phyloP scores from a whole-genome alignment of 2,888 invertebrate species.

The Lasioglossum malachurum region DNA sequence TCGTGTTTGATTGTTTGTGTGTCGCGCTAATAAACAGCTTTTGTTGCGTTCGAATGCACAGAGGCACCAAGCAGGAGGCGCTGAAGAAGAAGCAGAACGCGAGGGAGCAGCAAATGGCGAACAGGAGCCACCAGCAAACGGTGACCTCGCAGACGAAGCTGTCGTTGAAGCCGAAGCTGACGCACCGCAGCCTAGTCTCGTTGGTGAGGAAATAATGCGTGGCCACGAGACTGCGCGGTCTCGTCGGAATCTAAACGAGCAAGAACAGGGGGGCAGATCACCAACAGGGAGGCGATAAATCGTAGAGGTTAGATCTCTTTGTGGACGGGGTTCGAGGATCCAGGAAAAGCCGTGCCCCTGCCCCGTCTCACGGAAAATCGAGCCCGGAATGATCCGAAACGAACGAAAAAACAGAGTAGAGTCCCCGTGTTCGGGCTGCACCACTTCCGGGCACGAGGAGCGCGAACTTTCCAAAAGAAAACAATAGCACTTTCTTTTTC shows the following conservation, averaged over 20 bases:
- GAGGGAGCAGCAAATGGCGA: slow-evolving; percentile 69
- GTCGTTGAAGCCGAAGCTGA: slow-evolving; percentile 69
- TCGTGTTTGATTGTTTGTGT: too few relatives aligned
- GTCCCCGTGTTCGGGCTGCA: background rate
- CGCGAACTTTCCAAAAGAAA: background rate
- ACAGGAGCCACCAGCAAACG: slow-evolving; percentile 60
- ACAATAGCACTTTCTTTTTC: slow-evolving; percentile 11
- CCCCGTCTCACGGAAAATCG: too few relatives aligned
- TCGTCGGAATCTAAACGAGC: slow-evolving; percentile 68
- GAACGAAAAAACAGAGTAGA: background rate
- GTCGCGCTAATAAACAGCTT: slow-evolving; percentile 62
- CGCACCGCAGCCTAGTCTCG: slow-evolving; percentile 73
- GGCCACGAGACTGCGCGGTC: slow-evolving; percentile 70
- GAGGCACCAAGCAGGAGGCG: slow-evolving; percentile 84
- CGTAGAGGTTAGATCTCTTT: slow-evolving; percentile 20
- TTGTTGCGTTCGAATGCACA: slow-evolving; percentile 66
- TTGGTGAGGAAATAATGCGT: slow-evolving; percentile 76
- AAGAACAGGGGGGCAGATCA: slow-evolving; percentile 22
- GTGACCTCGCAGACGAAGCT: slow-evolving; percentile 49
- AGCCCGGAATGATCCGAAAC: background rate
- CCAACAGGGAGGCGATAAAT: slow-evolving; percentile 24
- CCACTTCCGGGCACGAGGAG: background rate
- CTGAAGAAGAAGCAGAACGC: slow-evolving; percentile 77
- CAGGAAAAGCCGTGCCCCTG: background rate
- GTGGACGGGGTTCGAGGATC: background rate